Base-by-base conservation (phyloP, 2,113 vertebrate species). In the Indri indri region DNA sequence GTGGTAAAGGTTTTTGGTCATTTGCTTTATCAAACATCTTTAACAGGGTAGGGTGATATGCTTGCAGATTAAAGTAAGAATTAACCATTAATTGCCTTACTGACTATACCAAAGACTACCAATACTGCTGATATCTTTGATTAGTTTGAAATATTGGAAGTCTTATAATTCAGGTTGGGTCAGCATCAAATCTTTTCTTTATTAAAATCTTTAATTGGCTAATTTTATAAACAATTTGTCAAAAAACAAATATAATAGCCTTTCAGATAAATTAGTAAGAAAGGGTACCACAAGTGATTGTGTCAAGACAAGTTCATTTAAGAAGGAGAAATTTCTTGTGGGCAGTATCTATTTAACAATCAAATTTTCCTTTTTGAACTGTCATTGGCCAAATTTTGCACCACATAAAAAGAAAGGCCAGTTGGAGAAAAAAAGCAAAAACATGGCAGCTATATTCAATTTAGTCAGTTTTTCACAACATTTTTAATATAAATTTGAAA, bases 341-440 rank as follows among this genome's bases (percentile, higher is more conserved):
- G 92, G 85, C 90, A 96, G 8, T 79, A 91, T 83, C 92, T 87
- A 90, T 74, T 86, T 84, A 96, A 85, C 71, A 97, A 96, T 89
- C 92, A 95, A 63, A 93, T 63, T 95, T 96, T 97, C 97, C 87
- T 88, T 88, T 88, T 92, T 83, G 79, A 80, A 81, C 91, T 54
- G 32, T 83, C 66, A 89, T 34, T 93, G 89, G 94, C 89, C 96
- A 97, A 95, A 85, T 86, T 95, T 34, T 96, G 13, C 87, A 97
- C 89, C 79, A 93, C 92, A 95, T 92, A 94, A 97, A 96, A 92
- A 52, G 54, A 96, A 89, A 93, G 91, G 76, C 74, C 81, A 96
- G 5, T 59, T 96, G 94, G 87, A 96, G 42, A 96, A 94, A 96
- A 94, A 91, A 63, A 80, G 90, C 93, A 97, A 92, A 95, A 90